These are phyloP conservation scores for Torymus tubicola DNA, from an alignment of 2,888 invertebrate species.

Conservation along the genomic window DNA sequence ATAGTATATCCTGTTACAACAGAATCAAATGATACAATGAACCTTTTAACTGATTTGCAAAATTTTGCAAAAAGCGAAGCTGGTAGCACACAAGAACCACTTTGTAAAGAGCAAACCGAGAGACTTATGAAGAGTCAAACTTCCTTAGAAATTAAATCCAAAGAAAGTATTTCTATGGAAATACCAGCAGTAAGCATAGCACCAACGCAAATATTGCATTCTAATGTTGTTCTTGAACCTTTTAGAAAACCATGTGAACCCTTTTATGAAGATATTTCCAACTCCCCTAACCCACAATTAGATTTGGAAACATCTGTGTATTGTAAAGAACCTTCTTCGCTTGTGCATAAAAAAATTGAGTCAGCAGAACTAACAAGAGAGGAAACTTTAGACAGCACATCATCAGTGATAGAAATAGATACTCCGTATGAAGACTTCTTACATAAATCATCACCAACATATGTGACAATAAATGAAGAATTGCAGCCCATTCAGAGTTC, in stretches of 20 bases:
- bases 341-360: not conserved
- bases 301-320: conserved; percentile 24
- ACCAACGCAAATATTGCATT: not conserved
- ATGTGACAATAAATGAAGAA: not conserved
- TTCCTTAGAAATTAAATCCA: conserved; percentile 4
- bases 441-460: not conserved
- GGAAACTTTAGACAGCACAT: not conserved
- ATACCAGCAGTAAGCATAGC: not conserved
- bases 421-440: conserved; percentile 3
- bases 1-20: not conserved
- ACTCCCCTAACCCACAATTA: conserved; percentile 40
- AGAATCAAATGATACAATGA: conserved; percentile 8
- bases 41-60: conserved; percentile 33
- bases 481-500: not conserved
- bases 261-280: conserved; percentile 50
- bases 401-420: conserved; percentile 23
- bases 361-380: not conserved
- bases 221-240: conserved; percentile 7
- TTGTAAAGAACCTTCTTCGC: conserved; percentile 4
- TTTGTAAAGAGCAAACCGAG: not conserved
- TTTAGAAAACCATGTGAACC: conserved; percentile 38
- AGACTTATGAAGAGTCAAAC: not conserved
- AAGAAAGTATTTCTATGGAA: not conserved
- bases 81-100: not conserved
- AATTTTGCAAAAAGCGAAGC: conserved; percentile 16